Percentiles rank a stretch among this genome's conserved stretches.
phyloP scores from a whole-genome alignment of 1,140 invertebrate genomes.

The Riptortus pedestris region DNA sequence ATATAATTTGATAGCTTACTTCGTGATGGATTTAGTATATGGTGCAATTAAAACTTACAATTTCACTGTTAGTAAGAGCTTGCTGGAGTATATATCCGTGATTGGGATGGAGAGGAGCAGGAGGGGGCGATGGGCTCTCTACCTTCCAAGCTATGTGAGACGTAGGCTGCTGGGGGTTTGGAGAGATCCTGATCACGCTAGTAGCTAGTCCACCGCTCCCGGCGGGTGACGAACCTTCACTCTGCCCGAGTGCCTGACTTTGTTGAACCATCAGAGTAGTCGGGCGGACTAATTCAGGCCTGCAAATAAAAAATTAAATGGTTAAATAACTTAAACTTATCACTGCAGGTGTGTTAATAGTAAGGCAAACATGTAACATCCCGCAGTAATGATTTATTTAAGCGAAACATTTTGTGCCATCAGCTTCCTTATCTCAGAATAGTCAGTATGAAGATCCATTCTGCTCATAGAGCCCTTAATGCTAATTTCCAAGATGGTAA shows the following conservation, averaged over 20 bases:
- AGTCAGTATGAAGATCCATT: too few relatives aligned
- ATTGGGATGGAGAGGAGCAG: slow-evolving; percentile 20
- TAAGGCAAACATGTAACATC: too few relatives aligned
- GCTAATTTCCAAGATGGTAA: too few relatives aligned
- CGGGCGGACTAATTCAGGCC: slow-evolving; percentile 48
- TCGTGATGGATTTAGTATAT: too few relatives aligned
- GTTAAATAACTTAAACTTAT: too few relatives aligned
- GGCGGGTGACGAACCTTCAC: slow-evolving; percentile 28
- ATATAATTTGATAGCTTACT: too few relatives aligned
- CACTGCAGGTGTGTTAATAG: too few relatives aligned
- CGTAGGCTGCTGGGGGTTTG: slow-evolving; percentile 38
- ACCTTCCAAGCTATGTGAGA: slow-evolving; percentile 38
- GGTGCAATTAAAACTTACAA: slow-evolving; percentile 5
- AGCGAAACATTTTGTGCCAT: too few relatives aligned
- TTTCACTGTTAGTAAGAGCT: slow-evolving; percentile 34
- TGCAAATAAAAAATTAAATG: too few relatives aligned
- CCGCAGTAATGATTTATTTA: too few relatives aligned
- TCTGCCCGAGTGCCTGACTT: not conserved
- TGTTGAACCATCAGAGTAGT: slow-evolving; percentile 30
- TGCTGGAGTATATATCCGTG: slow-evolving; percentile 37
- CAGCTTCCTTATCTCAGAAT: too few relatives aligned
- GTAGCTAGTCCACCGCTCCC: slow-evolving; percentile 39
- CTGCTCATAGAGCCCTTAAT: too few relatives aligned
- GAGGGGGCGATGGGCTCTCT: slow-evolving; percentile 36
- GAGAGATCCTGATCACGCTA: slow-evolving; percentile 71